Percentiles rank a stretch among this genome's conserved stretches.
These are phyloP conservation scores for Tragelaphus eurycerus DNA, from an alignment of 2,797 vertebrate genomes.

Conservation along the genomic window DNA sequence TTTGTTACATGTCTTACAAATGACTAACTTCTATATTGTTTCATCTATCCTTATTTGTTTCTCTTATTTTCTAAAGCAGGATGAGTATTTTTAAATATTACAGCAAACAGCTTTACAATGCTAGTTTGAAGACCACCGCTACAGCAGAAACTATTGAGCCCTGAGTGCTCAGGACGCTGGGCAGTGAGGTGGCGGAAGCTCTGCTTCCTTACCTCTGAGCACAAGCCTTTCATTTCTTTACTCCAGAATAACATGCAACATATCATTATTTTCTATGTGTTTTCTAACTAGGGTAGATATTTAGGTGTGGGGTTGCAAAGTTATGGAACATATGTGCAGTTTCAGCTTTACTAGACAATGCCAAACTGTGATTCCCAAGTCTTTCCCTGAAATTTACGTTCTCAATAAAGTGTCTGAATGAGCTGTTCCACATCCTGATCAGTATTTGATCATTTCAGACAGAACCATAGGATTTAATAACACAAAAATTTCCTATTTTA, in stretches of 20 bases:
- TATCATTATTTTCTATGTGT: background rate
- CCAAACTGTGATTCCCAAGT: background rate
- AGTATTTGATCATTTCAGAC: background rate
- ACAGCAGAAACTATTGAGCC: background rate
- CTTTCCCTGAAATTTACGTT: background rate
- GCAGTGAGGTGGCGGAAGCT: background rate
- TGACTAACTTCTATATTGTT: background rate
- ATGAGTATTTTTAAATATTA: background rate
- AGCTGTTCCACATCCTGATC: background rate
- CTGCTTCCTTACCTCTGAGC: background rate
- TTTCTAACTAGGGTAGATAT: background rate
- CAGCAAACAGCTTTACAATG: background rate
- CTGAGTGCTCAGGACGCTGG: background rate
- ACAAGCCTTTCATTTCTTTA: background rate
- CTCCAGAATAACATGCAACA: background rate
- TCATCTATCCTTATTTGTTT: background rate
- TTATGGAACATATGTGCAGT: background rate
- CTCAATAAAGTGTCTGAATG: background rate
- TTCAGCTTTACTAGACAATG: background rate
- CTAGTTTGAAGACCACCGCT: background rate
- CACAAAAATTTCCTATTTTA: background rate
- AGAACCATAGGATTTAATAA: background rate
- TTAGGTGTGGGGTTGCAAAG: background rate
- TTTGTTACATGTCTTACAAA: background rate
- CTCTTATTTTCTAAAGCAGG: background rate